phyloP scores from a whole-genome alignment of 1,140 invertebrate genomes.

The Drosophila santomea region DNA sequence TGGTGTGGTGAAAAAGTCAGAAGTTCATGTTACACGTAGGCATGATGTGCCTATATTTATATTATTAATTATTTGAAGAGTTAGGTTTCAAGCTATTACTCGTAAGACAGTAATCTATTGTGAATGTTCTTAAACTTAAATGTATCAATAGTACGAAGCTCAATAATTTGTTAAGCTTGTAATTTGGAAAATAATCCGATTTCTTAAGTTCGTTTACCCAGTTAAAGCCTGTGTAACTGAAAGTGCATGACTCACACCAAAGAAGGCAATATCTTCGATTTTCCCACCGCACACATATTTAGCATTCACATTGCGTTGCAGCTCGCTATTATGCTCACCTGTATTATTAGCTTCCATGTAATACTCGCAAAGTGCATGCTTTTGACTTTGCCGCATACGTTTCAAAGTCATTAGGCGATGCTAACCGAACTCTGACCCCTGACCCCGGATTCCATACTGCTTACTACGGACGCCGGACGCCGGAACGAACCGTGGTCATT shows the following conservation, averaged over 20 bases:
- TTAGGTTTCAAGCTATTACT: too few relatives aligned
- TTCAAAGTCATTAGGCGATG: slow-evolving; percentile 73
- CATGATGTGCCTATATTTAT: too few relatives aligned
- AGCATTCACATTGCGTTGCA: slow-evolving; percentile 54
- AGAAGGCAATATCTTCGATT: background rate
- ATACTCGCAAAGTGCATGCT: slow-evolving; percentile 78
- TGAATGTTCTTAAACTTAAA: too few relatives aligned
- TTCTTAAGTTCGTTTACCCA: background rate
- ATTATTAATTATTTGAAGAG: too few relatives aligned
- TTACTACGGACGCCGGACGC: background rate
- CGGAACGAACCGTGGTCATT: slow-evolving; percentile 58
- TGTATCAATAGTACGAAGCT: too few relatives aligned
- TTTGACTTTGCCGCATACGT: slow-evolving; percentile 70
- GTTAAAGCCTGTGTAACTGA: too few relatives aligned
- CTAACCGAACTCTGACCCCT: slow-evolving; percentile 5
- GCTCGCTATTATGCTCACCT: slow-evolving; percentile 65
- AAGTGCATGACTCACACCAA: background rate
- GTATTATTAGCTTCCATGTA: slow-evolving; percentile 76
- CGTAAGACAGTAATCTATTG: too few relatives aligned
- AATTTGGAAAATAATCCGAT: too few relatives aligned
- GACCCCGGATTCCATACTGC: background rate
- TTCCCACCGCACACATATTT: background rate
- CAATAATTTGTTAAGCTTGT: too few relatives aligned
- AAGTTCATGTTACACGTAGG: background rate
- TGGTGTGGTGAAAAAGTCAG: slow-evolving; percentile 17